Evolutionary conservation across 2,888 invertebrate genomes (phyloP).

Genomic region (Yponomeuta evonymella): DNA sequence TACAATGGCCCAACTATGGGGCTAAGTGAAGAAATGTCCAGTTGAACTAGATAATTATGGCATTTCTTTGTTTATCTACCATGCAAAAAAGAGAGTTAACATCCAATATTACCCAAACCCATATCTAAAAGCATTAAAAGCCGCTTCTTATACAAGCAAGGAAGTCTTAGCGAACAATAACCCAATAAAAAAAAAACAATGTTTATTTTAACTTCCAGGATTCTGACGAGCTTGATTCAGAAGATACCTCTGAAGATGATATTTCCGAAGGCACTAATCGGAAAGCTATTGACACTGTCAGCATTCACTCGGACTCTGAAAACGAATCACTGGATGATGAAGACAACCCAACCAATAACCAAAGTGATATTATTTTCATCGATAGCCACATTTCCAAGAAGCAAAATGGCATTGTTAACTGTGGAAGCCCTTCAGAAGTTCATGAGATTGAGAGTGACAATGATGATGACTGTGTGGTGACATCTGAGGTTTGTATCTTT

Average conservation of each 20-base stretch:
- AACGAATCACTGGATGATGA: constrained; percentile 27
- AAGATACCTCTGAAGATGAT: constrained; percentile 39
- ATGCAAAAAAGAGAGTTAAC: no score
- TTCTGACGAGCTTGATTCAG: constrained; percentile 40
- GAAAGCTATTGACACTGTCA: constrained; percentile 51
- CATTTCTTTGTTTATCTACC: no score
- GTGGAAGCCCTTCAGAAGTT: constrained; percentile 56
- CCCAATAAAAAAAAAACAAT: no score
- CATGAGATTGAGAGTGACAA: constrained; percentile 75
- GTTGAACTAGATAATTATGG: no score
- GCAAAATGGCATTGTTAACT: constrained; percentile 40
- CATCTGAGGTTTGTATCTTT: constrained; percentile 54
- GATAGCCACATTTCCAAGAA: constrained; percentile 36
- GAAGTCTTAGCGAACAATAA: no score
- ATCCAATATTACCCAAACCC: no score
- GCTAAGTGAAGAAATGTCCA: no score
- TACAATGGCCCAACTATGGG: no score
- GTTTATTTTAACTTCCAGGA: not conserved
- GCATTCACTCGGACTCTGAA: constrained; percentile 52
- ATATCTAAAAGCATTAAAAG: no score
- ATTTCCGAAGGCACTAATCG: constrained; percentile 36
- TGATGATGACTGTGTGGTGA: constrained; percentile 54
- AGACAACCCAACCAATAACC: constrained; percentile 40
- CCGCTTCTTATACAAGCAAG: no score
- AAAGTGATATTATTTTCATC: constrained; percentile 39